Evolutionary conservation across 2,888 invertebrate genomes (phyloP).

Genomic region (Noctua pronuba): DNA sequence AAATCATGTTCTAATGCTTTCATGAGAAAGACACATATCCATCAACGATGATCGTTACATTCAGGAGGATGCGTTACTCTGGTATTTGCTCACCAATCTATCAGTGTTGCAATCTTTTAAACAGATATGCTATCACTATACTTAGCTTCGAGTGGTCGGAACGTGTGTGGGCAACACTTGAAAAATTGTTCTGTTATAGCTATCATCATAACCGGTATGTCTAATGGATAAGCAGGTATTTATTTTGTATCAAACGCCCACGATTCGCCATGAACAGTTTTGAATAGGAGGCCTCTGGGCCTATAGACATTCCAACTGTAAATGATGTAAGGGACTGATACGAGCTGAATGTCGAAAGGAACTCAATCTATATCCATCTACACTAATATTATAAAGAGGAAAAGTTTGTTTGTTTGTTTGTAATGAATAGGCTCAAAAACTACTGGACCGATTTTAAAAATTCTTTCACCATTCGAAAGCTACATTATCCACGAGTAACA

Average conservation of each 20-base stretch:
- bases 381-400: too few species aligned
- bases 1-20: constrained; percentile 17
- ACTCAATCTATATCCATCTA: background rate
- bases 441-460: too few species aligned
- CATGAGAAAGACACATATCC: constrained; percentile 2
- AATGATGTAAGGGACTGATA: constrained; percentile 9
- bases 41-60: constrained; percentile 29
- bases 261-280: constrained; percentile 45
- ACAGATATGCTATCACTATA: constrained; percentile 58
- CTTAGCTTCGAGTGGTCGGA: constrained; percentile 46
- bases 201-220: constrained; percentile 51
- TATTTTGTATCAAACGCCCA: constrained; percentile 45
- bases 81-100: constrained; percentile 42
- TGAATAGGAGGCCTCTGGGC: constrained; percentile 29
- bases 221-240: constrained; percentile 50
- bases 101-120: constrained; percentile 59
- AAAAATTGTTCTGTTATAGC: constrained; percentile 56
- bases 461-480: too few species aligned
- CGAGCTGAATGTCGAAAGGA: constrained; percentile 13
- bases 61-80: constrained; percentile 18
- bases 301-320: constrained; percentile 26
- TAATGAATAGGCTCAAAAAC: too few species aligned
- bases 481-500: too few species aligned
- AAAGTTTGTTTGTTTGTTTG: too few species aligned
- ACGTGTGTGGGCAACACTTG: constrained; percentile 58